Evolutionary conservation across 2,797 vertebrate species (phyloP).

Genomic region (Agapornis canus): DNA sequence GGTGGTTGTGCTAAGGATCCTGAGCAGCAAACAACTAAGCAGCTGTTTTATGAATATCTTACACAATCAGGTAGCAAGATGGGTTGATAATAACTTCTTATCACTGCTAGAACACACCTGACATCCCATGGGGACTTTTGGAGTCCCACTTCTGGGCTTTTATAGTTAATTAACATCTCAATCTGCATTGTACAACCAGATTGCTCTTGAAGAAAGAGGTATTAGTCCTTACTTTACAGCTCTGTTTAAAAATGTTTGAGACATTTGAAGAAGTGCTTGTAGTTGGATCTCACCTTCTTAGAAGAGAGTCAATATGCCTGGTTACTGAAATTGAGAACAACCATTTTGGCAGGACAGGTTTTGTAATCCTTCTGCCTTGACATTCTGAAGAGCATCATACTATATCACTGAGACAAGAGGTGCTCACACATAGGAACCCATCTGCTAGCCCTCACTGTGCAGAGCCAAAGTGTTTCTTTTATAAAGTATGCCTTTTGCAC

Average conservation of each 20-base stretch:
- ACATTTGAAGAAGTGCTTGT: not conserved
- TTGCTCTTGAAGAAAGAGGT: not conserved
- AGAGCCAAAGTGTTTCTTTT: not conserved
- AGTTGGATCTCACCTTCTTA: not conserved
- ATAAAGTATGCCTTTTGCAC: not conserved
- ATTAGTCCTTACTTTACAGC: not conserved
- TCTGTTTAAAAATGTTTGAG: not conserved
- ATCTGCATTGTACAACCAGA: not conserved
- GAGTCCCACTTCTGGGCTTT: constrained; percentile 41
- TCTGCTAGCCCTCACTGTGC: not conserved
- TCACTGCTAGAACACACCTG: constrained; percentile 7
- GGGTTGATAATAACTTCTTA: constrained; percentile 12
- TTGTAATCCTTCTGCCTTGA: not conserved
- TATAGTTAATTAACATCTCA: constrained; percentile 35
- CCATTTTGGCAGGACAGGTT: not conserved
- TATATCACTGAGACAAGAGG: not conserved
- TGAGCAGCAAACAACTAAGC: not conserved
- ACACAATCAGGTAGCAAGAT: not conserved
- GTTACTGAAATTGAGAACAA: not conserved
- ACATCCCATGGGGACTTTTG: not conserved
- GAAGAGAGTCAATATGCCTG: not conserved
- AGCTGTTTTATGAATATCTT: not conserved
- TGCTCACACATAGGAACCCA: not conserved
- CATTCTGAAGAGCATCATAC: not conserved
- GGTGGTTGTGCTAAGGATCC: not conserved